A percentile compares a stretch with the other conserved stretches of the same genome.
Evolutionary conservation across 2,113 vertebrate genomes (phyloP).

Genomic region (Syngnathus typhle): DNA sequence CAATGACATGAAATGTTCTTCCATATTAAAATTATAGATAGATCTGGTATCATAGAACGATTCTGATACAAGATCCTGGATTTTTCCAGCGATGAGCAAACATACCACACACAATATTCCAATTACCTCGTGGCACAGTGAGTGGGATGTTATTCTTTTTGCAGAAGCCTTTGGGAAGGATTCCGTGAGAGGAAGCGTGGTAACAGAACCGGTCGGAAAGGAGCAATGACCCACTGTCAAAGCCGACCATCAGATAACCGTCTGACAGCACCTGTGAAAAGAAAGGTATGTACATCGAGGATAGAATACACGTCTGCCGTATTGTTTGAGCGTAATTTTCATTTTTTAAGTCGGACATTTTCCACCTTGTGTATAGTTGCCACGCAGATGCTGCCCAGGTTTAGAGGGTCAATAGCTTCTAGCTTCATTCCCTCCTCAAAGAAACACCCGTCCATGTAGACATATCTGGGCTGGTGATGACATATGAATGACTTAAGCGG

Average conservation of each 20-base stretch:
- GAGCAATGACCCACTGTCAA: slow-evolving; percentile 76
- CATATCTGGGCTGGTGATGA: slow-evolving; percentile 77
- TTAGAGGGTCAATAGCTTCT: slow-evolving; percentile 92
- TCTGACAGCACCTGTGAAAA: slow-evolving; percentile 80
- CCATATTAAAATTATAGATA: too few species aligned
- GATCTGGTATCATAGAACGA: too few species aligned
- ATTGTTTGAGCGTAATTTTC: neutral
- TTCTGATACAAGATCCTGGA: neutral
- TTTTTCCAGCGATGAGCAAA: neutral
- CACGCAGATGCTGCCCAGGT: slow-evolving; percentile 91
- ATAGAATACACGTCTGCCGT: neutral
- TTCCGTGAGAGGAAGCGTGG: slow-evolving; percentile 86
- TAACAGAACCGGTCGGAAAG: slow-evolving; percentile 91
- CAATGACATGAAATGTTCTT: too few species aligned
- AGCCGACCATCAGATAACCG: slow-evolving; percentile 89
- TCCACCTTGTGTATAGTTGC: slow-evolving; percentile 89
- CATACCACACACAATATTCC: neutral
- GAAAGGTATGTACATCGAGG: too few species aligned
- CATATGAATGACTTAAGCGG: neutral
- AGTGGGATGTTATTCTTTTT: slow-evolving; percentile 81
- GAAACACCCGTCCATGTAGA: slow-evolving; percentile 84
- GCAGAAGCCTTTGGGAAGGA: slow-evolving; percentile 85
- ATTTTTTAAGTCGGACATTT: neutral
- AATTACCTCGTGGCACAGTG: slow-evolving; percentile 79
- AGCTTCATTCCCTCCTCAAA: slow-evolving; percentile 93